Evolutionary conservation across 2,113 vertebrate genomes (phyloP), one percentile per base, ranked within the genome.

Genomic region (Myiozetetes cayanensis): DNA sequence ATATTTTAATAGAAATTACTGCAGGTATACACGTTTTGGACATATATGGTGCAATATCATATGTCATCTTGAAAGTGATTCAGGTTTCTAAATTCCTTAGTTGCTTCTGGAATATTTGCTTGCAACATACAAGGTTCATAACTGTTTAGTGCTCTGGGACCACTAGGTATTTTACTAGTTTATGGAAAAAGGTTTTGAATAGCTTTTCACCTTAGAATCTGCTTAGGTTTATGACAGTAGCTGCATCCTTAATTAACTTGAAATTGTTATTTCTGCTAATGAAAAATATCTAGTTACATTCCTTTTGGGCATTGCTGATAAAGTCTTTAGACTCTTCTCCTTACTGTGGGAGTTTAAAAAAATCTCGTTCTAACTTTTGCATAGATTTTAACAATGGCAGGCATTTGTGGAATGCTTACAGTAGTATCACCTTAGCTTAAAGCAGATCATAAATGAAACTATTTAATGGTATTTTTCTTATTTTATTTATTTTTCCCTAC

Each of bases 21-120:
- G 8, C 23, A 44, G 8, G 4, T 85, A 2, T 66, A 33, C 0
- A 0, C 3, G 1, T 68, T 6, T 62, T 72, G 14, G n/a, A 43
- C 12, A 20, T 49, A 12, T 4, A n/a, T 35, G 14, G 3, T 10
- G 3, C 77, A 58, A 27, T 65, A 12, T 82, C 13, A 17, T 59
- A 33, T 41, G 25, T 61, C 20, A 24, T 33, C 31, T 66, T 84
- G 41, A 52, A 72, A 81, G 18, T 90, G 35, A 37, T 62, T 65
- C 67, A 43, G 20, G 5, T 21, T 93, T 91, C 20, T 81, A 22
- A 89, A 71, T 92, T 88, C 33, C 43, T 33, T 65, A 44, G 20
- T 12, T 49, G 23, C 25, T 81, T 80, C 44, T 44, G 28, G 74
- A 84, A 44, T 61, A 50, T 14, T 63, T 71, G 27, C 28, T 89